Evolutionary conservation across 2,888 invertebrate species (phyloP).

Genomic region (Yponomeuta malinellus): DNA sequence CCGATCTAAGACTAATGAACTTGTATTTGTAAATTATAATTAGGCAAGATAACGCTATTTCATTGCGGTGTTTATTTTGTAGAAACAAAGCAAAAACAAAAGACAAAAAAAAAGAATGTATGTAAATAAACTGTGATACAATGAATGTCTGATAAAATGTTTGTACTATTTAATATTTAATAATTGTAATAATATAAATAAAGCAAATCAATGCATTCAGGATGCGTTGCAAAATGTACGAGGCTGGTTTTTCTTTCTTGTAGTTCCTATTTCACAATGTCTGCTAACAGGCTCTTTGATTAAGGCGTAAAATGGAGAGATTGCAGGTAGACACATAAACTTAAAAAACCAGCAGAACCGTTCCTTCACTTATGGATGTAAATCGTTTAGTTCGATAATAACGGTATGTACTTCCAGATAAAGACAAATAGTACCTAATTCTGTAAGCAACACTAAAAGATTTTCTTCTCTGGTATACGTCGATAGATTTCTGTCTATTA

Average conservation of each 20-base stretch:
- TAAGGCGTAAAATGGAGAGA: too few species aligned
- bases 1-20: not conserved
- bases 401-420: too few species aligned
- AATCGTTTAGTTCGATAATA: too few species aligned
- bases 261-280: not conserved
- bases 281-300: too few species aligned
- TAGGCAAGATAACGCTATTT: not conserved
- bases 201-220: constrained; percentile 68
- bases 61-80: constrained; percentile 7
- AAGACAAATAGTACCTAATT: not conserved
- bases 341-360: too few species aligned
- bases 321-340: too few species aligned
- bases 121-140: constrained; percentile 73
- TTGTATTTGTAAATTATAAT: not conserved
- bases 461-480: too few species aligned
- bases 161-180: constrained; percentile 41
- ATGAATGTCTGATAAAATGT: constrained; percentile 33
- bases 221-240: constrained; percentile 61
- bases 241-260: constrained; percentile 24
- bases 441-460: constrained; percentile 18
- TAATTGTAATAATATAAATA: constrained; percentile 41
- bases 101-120: constrained; percentile 47
- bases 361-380: too few species aligned
- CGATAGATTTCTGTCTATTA: too few species aligned
- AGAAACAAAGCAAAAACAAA: constrained; percentile 23